These are phyloP conservation scores for Epinephelus coioides DNA, from an alignment of 2,797 vertebrate genomes.

Conservation along the genomic window DNA sequence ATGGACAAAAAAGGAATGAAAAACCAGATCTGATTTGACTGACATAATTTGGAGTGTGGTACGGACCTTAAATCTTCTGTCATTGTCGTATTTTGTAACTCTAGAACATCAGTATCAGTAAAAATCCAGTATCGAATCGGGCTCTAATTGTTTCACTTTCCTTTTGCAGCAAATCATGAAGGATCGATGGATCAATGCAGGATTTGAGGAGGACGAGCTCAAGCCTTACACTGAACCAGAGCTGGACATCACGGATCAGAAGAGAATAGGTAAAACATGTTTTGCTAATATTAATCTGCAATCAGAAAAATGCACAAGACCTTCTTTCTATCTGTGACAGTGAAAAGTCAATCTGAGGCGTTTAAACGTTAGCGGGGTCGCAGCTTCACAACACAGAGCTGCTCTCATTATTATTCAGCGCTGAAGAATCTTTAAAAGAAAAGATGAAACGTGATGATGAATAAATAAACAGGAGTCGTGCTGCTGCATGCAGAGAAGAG, in stretches of 20 bases:
- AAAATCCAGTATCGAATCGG: rapidly evolving
- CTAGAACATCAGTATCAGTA: background rate
- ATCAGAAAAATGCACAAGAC: background rate
- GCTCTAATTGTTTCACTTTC: background rate
- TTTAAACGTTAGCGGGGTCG: background rate
- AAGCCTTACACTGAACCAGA: slow-evolving; percentile 97
- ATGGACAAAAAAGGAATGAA: too few relatives aligned
- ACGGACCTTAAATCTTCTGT: too few relatives aligned
- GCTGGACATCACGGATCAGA: slow-evolving; percentile 96
- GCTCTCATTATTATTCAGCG: slow-evolving; percentile 35
- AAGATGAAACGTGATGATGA: slow-evolving; percentile 66
- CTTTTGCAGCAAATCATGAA: slow-evolving; percentile 97
- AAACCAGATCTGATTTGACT: too few relatives aligned
- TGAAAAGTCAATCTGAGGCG: background rate
- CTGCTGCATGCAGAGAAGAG: slow-evolving; percentile 35
- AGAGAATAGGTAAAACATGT: slow-evolving; percentile 92
- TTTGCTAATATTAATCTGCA: too few relatives aligned
- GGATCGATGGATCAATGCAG: slow-evolving; percentile 98
- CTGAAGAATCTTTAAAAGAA: slow-evolving; percentile 38
- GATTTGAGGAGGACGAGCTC: slow-evolving; percentile 97
- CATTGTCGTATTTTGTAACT: too few relatives aligned
- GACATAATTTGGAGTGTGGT: too few relatives aligned
- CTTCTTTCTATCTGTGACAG: background rate
- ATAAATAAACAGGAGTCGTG: slow-evolving; percentile 60
- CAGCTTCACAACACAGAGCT: background rate